These are phyloP conservation scores for Leptodactylus fuscus DNA, from an alignment of 2,113 vertebrate genomes.

Conservation along the genomic window DNA sequence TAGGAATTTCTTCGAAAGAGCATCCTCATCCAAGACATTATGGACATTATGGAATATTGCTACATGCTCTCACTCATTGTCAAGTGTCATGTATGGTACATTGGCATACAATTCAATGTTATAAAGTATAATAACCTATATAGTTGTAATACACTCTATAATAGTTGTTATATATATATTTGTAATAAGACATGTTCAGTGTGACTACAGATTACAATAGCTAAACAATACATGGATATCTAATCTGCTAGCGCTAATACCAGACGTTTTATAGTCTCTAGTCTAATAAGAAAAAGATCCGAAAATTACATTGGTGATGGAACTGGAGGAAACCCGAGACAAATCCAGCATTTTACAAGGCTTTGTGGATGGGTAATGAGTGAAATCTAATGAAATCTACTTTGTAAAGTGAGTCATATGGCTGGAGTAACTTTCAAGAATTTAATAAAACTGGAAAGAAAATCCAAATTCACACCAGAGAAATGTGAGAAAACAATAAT, in stretches of 20 bases:
- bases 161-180: too few species aligned
- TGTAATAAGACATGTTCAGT: neutral
- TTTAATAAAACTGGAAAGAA: conserved; percentile 17
- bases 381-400: conserved; percentile 36
- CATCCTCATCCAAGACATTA: too few species aligned
- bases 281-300: neutral
- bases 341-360: neutral
- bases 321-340: neutral
- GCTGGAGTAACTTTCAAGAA: conserved; percentile 32
- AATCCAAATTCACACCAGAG: conserved; percentile 24
- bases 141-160: too few species aligned
- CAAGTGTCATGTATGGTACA: too few species aligned
- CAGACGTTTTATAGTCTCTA: neutral
- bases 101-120: too few species aligned
- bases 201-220: neutral
- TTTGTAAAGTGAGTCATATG: neutral
- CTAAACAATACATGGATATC: neutral
- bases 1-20: too few species aligned
- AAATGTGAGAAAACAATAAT: conserved; percentile 21
- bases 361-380: neutral
- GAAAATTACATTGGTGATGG: neutral
- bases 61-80: too few species aligned
- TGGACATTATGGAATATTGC: too few species aligned
- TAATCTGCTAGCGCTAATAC: neutral
- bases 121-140: too few species aligned